phyloP scores from a whole-genome alignment of 1,140 invertebrate genomes.

The Lepidurus packardi region DNA sequence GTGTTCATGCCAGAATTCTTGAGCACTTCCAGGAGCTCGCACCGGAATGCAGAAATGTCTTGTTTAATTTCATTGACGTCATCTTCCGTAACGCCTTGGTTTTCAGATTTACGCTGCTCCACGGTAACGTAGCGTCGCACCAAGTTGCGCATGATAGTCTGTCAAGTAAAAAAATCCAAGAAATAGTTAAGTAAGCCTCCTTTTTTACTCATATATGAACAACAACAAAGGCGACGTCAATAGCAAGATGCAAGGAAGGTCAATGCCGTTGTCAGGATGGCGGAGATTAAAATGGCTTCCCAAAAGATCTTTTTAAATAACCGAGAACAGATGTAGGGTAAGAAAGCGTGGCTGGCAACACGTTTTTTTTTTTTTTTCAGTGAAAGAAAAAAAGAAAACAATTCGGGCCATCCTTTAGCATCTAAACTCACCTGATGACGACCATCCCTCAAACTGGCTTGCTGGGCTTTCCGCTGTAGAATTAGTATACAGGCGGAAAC shows the following conservation, averaged over 20 bases:
- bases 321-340: no score
- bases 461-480: constrained; percentile 76
- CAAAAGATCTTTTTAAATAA: no score
- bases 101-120: constrained; percentile 86
- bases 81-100: constrained; percentile 95
- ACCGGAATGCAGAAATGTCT: constrained; percentile 90
- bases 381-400: constrained; percentile 23
- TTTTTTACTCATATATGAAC: background rate
- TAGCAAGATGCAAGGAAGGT: background rate
- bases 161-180: constrained; percentile 38
- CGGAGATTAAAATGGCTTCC: background rate
- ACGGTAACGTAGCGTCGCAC: constrained; percentile 92
- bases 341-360: no score
- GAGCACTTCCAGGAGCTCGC: constrained; percentile 91
- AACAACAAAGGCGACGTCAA: constrained; percentile 13
- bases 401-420: background rate
- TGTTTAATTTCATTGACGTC: constrained; percentile 99
- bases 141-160: constrained; percentile 92
- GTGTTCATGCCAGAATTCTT: constrained; percentile 89
- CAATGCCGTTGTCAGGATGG: constrained; percentile 23
- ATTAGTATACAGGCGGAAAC: constrained; percentile 36
- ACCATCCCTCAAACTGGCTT: constrained; percentile 80
- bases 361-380: background rate
- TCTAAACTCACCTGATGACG: constrained; percentile 66
- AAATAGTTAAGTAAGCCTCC: background rate